Base-by-base conservation (phyloP, 2,113 vertebrate genomes). In the Hippocampus barbouri region DNA sequence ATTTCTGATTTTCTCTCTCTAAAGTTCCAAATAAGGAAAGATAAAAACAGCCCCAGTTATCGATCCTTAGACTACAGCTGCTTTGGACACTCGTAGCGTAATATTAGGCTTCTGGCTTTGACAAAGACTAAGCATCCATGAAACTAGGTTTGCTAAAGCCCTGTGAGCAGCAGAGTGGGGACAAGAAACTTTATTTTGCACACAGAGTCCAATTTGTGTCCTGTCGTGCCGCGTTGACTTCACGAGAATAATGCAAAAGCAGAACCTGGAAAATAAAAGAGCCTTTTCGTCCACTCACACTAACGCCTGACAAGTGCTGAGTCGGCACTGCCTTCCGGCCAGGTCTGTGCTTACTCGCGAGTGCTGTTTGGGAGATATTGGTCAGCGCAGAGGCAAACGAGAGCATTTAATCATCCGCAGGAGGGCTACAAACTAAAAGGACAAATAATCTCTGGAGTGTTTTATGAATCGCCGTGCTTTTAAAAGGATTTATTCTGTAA, bases 401-500 rank as follows among this genome's bases (percentile, higher is more conserved):
- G 71, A 80, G 8, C 25, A 54, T 79, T 76, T 85, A 69, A 81
- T 81, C 66, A 80, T 83, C 30, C 53, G 69, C 47, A 25, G 51
- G 41, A 34, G 38, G 4, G 67, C 21, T 71, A 45, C 16, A 59
- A 71, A 70, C 20, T 23, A 54, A 47, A 67, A 71, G 40, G 77
- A 49, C 76, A 65, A 62, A 65, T 63, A 69, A 75, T 62, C 10
- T 66, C 51, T 77, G 73, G 75, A 76, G 65, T 69, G 69, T 73
- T 88, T 86, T 83, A 71, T 78, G 79, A 86, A 73, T 75, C 40
- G 70, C 56, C 21, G 53, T 74, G 85, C 79, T 83, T 88, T 76
- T 75, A 66, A 87, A 59, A 88, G 78, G 78, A 82, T 89, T 91
- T 88, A 88, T 90, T 90, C 86, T 72, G 88, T 78, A 86, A 83